Evolutionary conservation across 2,888 invertebrate species (phyloP).

Genomic region (Meghimatium bilineatum): DNA sequence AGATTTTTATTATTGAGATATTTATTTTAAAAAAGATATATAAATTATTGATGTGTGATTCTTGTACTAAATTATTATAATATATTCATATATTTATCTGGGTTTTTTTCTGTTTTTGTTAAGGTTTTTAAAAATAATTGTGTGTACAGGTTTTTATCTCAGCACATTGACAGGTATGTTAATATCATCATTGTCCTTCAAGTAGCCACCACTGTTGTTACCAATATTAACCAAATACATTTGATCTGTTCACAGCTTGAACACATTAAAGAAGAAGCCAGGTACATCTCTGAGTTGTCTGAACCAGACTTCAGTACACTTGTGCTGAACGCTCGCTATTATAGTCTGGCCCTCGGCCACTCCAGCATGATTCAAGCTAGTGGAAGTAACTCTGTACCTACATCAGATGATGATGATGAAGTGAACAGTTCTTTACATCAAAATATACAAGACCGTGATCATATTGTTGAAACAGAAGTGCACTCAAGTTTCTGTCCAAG

Average conservation of each 20-base stretch:
- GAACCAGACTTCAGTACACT: constrained; percentile 66
- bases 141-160: too few relatives aligned
- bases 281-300: constrained; percentile 65
- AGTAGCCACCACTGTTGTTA: too few relatives aligned
- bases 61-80: too few relatives aligned
- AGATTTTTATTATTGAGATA: too few relatives aligned
- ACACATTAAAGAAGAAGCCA: constrained; percentile 64
- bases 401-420: not conserved
- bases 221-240: not conserved
- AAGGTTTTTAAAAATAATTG: too few relatives aligned
- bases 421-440: not conserved
- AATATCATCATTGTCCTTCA: too few relatives aligned
- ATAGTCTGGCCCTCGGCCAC: constrained; percentile 64
- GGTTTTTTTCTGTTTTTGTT: too few relatives aligned
- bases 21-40: too few relatives aligned
- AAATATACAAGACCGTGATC: not conserved
- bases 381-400: not conserved
- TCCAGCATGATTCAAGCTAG: constrained; percentile 42
- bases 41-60: too few relatives aligned
- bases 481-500: not conserved
- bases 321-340: constrained; percentile 65
- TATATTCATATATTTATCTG: too few relatives aligned
- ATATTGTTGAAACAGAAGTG: not conserved
- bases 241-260: constrained; percentile 61
- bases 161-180: too few relatives aligned